Conservation (phyloP, 2,113 vertebrate genomes). For the Oreotrochilus melanogaster region DNA sequence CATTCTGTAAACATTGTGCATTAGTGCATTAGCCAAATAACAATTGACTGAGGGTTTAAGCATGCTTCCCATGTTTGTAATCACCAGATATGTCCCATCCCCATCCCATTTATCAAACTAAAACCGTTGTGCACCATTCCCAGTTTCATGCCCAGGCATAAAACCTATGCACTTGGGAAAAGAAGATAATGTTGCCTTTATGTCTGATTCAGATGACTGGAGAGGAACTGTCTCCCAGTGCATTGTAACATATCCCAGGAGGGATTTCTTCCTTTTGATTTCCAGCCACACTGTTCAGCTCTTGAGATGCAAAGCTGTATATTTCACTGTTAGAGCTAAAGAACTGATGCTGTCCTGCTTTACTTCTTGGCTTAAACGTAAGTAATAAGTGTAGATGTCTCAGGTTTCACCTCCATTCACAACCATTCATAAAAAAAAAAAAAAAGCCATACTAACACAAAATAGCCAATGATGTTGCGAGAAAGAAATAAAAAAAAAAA, state of each 20-base stretch:
- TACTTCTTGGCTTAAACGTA: background rate
- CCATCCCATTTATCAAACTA: background rate
- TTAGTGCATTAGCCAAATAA: background rate
- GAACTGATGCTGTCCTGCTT: background rate
- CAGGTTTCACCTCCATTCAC: background rate
- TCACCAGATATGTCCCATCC: background rate
- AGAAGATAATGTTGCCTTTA: background rate
- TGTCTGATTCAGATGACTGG: background rate
- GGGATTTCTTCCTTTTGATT: background rate
- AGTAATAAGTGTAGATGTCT: background rate
- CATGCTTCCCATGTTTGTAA: background rate
- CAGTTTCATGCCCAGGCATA: background rate
- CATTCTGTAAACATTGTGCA: background rate
- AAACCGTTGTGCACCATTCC: background rate
- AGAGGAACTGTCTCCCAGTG: background rate
- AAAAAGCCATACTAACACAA: background rate
- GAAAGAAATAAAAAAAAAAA: background rate
- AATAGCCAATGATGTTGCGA: background rate
- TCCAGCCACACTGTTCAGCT: background rate
- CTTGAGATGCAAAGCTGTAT: background rate
- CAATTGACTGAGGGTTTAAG: background rate
- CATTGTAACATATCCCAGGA: background rate
- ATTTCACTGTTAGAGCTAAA: background rate
- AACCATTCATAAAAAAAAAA: background rate
- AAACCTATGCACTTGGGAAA: background rate